Conservation (phyloP, 2,888 invertebrate species). For the Acronicta leporina region DNA sequence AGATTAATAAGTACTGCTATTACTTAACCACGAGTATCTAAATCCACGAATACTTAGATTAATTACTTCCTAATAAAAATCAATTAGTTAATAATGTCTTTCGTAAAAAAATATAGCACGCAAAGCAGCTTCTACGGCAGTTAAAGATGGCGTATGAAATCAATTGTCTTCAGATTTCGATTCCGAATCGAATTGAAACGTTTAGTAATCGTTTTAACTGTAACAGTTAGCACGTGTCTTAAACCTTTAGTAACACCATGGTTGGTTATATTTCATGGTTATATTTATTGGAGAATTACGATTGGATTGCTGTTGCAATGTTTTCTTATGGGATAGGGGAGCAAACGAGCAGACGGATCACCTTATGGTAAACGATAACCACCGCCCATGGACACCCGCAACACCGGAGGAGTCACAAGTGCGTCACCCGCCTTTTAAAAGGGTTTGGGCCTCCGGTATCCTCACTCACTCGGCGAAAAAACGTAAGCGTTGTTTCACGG, state of each 20-base stretch:
- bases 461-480: no score
- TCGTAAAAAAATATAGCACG: constrained; percentile 43
- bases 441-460: no score
- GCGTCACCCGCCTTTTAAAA: no score
- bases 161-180: constrained; percentile 34
- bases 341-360: no score
- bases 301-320: not conserved
- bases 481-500: no score
- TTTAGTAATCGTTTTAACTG: constrained; percentile 51
- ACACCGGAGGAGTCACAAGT: no score
- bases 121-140: constrained; percentile 19
- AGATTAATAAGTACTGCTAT: no score
- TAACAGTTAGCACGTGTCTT: constrained; percentile 48
- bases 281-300: constrained; percentile 5
- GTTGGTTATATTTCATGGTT: not conserved
- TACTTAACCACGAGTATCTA: no score
- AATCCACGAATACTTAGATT: no score
- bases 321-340: no score
- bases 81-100: constrained; percentile 22
- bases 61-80: constrained; percentile 34
- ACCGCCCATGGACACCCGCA: no score
- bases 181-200: constrained; percentile 40
- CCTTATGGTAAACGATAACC: no score
- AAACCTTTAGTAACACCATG: constrained; percentile 15
- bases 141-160: constrained; percentile 27